Evolutionary conservation across 2,797 vertebrate genomes (phyloP), one percentile per base, ranked within the genome.

Genomic region (Crossoptilon crossoptilon): DNA sequence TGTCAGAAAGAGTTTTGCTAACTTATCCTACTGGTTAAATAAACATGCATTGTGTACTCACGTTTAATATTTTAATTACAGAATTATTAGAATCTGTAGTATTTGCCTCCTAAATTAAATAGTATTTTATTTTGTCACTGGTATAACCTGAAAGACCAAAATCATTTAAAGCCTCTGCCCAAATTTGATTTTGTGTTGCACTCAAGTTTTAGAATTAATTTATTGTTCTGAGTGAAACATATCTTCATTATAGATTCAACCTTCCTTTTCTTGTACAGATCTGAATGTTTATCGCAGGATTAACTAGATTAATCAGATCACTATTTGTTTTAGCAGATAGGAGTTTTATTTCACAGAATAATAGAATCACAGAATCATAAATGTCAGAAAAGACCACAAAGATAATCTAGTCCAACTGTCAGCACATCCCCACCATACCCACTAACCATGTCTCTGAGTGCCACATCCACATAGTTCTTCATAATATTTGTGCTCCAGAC

Each of bases 241-340:
- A 56, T 31, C 82, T 78, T 88, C 91, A 84, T 33, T 63, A 49
- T 5, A 43, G 37, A 59, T 83, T 78, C 13, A 44, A 68, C 9
- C 80, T 92, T 72, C 79, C 46, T 86, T 88, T 86, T 84, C 31
- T 67, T 78, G 73, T 56, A 44, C n/a, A 80, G 62, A 88, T 87
- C 53, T 93, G 81, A 88, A 82, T 14, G 71, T 68, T 77, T 82
- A 91, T 87, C 68, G 69, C 53, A 72, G 69, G 92, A 91, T 62
- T 91, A 95, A 87, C 74, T 72, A 77, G 56, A 85, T 82, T 1
- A 91, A 91, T 84, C 56, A 73, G 84, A 70, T 73, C 35, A 67
- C 44, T 81, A 19, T 35, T 86, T 91, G 88, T 37, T 86, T 80
- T 88, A 87, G 66, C 31, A 77, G 74, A 72, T 72, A 19, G 48